Base-by-base conservation (phyloP, 2,113 vertebrate species). In the Pipa parva region DNA sequence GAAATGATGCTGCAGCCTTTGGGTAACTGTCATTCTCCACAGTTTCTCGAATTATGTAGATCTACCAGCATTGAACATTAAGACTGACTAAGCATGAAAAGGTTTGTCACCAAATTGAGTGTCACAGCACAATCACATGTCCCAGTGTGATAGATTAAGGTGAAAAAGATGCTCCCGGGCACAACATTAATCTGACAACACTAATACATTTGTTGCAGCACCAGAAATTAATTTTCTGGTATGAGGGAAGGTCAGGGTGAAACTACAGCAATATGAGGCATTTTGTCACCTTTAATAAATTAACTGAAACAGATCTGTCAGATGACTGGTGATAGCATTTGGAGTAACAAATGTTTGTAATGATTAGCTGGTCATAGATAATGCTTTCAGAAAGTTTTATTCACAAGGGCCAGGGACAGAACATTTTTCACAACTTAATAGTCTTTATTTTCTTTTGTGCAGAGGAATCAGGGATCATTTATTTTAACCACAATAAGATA, bases 261-360 rank as follows among this genome's bases (percentile, higher is more conserved):
- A 31, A 89, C 56, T 85, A 89, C 81, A 85, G 85, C 79, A 88
- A 89, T 87, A 87, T 84, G 79, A 90, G 90, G 87, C 79, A 87
- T 90, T 73, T 90, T 92, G 93, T 95, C 92, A 91, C 92, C 87
- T 89, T 90, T 91, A 95, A 93, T 90, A 93, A 95, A 98, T 98
- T 88, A 91, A 87, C 85, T 87, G 85, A 91, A 94, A 94, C 88
- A 90, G 81, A 83, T 81, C 85, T 92, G 92, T 92, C 91, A 90
- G 85, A 93, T 92, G 81, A 87, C 83, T 87, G 88, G 79, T 86
- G 87, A 88, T 85, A 88, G 79, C 73, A 71, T 82, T 81, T 87
- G 80, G 83, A 79, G 88, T 93, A 92, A 93, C 91, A 86, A 93
- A 93, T 87, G 83, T 78, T 85, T 78, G 76, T 78, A 84, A 87